Evolutionary conservation across 2,113 vertebrate species (phyloP).

Genomic region (Salminus brasiliensis): DNA sequence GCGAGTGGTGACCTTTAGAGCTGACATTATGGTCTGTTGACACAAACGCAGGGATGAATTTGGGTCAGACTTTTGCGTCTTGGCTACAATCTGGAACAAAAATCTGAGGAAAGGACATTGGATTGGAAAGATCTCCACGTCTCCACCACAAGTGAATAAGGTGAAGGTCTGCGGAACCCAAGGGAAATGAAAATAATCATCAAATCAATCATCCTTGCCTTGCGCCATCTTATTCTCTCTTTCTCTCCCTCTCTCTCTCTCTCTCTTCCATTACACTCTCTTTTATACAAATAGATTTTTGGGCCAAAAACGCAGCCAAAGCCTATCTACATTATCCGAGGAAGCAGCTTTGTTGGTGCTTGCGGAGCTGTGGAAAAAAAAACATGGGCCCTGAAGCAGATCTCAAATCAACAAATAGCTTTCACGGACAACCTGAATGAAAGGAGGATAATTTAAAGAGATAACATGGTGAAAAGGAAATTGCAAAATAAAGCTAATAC

Average conservation of each 20-base stretch:
- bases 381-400: not conserved
- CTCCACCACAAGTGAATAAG: slow-evolving; percentile 4
- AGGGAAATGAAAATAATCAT: slow-evolving; percentile 48
- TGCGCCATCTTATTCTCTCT: not conserved
- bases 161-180: slow-evolving; percentile 6
- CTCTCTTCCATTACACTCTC: slow-evolving; percentile 15
- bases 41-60: not conserved
- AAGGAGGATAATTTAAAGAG: slow-evolving; percentile 18
- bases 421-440: slow-evolving; percentile 12
- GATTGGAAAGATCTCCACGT: not conserved
- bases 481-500: slow-evolving; percentile 20
- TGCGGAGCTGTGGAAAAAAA: slow-evolving; percentile 19
- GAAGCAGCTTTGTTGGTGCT: slow-evolving; percentile 38
- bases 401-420: slow-evolving; percentile 27
- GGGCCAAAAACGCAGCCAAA: not conserved
- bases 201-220: slow-evolving; percentile 7
- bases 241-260: slow-evolving; percentile 10
- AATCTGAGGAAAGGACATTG: not conserved
- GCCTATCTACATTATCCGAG: slow-evolving; percentile 19
- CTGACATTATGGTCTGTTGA: slow-evolving; percentile 23
- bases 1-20: not conserved
- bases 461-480: slow-evolving; percentile 30
- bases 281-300: slow-evolving; percentile 28
- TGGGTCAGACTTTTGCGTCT: not conserved
- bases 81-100: not conserved